Evolutionary conservation across 2,113 vertebrate genomes (phyloP), one percentile per base, ranked within the genome.

Genomic region (Acanthochromis polyacanthus): DNA sequence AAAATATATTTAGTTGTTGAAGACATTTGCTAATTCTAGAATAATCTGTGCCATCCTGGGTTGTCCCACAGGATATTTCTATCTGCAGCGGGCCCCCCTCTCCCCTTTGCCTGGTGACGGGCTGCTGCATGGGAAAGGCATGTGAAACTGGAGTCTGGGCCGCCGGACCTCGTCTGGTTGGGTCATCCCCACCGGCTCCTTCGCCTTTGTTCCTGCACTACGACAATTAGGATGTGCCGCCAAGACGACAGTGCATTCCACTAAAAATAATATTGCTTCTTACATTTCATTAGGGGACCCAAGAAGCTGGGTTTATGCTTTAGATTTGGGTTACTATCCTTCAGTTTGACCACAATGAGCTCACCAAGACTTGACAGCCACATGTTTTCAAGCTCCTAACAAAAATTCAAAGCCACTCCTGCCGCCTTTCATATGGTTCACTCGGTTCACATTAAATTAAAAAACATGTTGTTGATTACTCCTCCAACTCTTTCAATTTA

Each of bases 11-110:
- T 88, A 88, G 86, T 87, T 82, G 87, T 81, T 62, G 76, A 82
- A 88, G 86, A 93, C 92, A 85, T 94, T 93, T 89, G 88, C 87
- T 92, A 92, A 94, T 91, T 94, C 93, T 91, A 88, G 91, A 92
- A 90, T 93, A 90, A 93, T 93, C 90, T 78, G 78, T 71, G 81
- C 80, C 70, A 81, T 91, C 81, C 82, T 81, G 74, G 63, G 83
- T 64, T 43, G 69, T 84, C 92, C 81, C 80, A 28, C 72, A 75
- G 80, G 93, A 88, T 92, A 93, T 93, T 94, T 94, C 85, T 82
- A 92, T 93, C 92, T 80, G 81, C 11, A 88, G 65, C 23, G 50
- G 30, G 40, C 4, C 56, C 36, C 48, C 56, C 32, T 12, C 9
- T 11, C 23, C 69, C 64, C 45, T 81, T 25, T 70, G 75, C 81